These are phyloP conservation scores for Eulemur mongoz DNA, from an alignment of 2,797 vertebrate species.

Conservation along the genomic window DNA sequence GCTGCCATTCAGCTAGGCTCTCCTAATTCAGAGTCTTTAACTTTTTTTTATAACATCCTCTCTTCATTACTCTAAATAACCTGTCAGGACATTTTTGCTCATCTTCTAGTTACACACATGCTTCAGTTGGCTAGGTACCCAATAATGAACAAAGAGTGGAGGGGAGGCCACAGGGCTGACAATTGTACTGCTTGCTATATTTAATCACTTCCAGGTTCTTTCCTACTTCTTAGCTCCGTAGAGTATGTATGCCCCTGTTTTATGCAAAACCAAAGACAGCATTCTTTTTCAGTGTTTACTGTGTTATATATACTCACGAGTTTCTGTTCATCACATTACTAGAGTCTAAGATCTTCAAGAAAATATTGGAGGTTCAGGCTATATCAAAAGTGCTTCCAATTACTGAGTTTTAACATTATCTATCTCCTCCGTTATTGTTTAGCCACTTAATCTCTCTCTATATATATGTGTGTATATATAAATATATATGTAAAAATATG, in stretches of 20 bases:
- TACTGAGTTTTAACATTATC: conserved; percentile 7
- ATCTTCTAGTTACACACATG: background rate
- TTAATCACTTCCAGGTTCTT: conserved; percentile 6
- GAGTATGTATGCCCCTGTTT: background rate
- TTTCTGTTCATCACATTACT: background rate
- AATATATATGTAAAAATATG: too few relatives aligned
- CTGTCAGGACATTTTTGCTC: background rate
- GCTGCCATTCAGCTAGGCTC: background rate
- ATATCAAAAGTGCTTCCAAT: background rate
- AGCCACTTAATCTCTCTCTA: background rate
- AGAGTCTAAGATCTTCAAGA: background rate
- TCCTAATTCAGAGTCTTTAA: conserved; percentile 39
- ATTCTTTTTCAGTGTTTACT: background rate
- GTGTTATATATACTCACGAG: background rate
- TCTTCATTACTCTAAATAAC: conserved; percentile 44
- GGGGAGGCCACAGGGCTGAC: background rate
- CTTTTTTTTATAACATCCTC: conserved; percentile 13
- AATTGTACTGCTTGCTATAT: background rate
- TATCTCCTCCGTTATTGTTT: background rate
- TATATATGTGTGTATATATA: background rate
- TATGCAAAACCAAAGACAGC: background rate
- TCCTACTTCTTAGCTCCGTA: conserved; percentile 7
- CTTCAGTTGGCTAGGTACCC: conserved; percentile 4
- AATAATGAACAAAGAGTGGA: background rate
- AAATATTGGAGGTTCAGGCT: conserved; percentile 26